Evolutionary conservation across 2,888 invertebrate genomes (phyloP).

Genomic region (Phalangium opilio): DNA sequence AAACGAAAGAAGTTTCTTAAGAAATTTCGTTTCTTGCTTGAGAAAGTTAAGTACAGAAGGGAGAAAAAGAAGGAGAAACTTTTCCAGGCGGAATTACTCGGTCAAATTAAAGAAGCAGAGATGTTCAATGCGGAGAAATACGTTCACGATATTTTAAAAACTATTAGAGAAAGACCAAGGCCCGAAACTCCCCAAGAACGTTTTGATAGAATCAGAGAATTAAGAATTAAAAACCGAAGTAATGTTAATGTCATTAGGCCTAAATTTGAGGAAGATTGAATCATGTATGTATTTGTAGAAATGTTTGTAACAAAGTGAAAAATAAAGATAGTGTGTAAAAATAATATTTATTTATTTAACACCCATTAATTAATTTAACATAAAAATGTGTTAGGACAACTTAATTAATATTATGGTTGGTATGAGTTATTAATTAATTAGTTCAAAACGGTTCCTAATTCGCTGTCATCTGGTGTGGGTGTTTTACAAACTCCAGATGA

Average conservation of each 20-base stretch:
- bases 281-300: too few relatives aligned
- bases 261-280: conserved; percentile 13
- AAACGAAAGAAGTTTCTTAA: conserved; percentile 62
- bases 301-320: too few relatives aligned
- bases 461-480: too few relatives aligned
- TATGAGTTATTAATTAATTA: too few relatives aligned
- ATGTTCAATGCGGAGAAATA: conserved; percentile 58
- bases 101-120: conserved; percentile 53
- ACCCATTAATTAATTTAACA: too few relatives aligned
- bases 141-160: conserved; percentile 45
- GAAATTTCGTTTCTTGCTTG: conserved; percentile 59
- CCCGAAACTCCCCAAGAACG: conserved; percentile 11
- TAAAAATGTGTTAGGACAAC: too few relatives aligned
- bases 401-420: too few relatives aligned
- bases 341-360: too few relatives aligned
- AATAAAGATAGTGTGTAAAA: too few relatives aligned
- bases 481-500: too few relatives aligned
- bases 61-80: conserved; percentile 53
- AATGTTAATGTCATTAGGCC: conserved; percentile 16
- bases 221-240: conserved; percentile 16
- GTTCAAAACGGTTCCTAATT: too few relatives aligned
- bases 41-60: conserved; percentile 45
- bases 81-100: conserved; percentile 53
- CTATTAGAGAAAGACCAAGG: conserved; percentile 21
- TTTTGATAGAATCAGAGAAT: conserved; percentile 7